Conservation (phyloP, 2,113 vertebrate species). For the Xerus inauris region DNA sequence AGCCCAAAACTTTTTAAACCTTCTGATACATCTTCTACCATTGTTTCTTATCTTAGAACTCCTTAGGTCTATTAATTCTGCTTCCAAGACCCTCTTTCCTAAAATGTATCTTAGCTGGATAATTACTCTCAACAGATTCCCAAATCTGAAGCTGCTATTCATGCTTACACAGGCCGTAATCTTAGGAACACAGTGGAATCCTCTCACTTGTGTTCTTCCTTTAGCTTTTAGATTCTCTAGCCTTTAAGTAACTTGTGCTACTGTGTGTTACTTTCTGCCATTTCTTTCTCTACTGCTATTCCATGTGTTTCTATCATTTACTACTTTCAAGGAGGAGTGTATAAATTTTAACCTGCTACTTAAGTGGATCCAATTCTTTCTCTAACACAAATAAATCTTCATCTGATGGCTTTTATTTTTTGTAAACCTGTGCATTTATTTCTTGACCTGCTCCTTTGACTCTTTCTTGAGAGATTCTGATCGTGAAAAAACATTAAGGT, state of each 20-base stretch:
- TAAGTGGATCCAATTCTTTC: conserved; percentile 3
- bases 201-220: neutral
- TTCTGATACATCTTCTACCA: neutral
- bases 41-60: conserved; percentile 36
- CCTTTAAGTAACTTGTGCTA: neutral
- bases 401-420: neutral
- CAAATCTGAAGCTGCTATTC: conserved; percentile 1
- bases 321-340: conserved; percentile 24
- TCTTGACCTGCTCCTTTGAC: neutral
- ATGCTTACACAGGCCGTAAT: neutral
- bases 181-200: neutral
- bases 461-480: neutral
- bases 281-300: neutral
- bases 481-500: neutral
- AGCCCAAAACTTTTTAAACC: neutral
- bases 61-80: neutral
- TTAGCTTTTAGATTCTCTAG: conserved; percentile 5
- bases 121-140: neutral
- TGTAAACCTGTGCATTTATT: neutral
- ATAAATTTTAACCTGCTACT: conserved; percentile 19
- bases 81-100: conserved; percentile 27
- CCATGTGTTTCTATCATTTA: conserved; percentile 17
- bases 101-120: neutral
- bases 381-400: conserved; percentile 26
- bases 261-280: neutral